Evolutionary conservation across 2,113 vertebrate genomes (phyloP).

Genomic region (Baryphthengus martii): DNA sequence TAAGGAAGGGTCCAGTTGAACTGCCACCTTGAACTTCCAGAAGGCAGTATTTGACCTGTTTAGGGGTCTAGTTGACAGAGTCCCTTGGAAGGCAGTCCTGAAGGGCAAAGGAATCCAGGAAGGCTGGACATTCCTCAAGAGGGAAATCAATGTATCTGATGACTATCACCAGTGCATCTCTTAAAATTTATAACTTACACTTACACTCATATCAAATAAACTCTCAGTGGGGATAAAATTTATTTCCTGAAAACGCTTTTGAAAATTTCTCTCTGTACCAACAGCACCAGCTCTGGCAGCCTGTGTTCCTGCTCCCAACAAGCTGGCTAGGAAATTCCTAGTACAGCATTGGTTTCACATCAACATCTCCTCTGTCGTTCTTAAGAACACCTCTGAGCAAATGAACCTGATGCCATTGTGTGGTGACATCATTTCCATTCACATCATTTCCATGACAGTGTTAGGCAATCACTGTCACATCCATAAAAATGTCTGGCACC

Average conservation of each 20-base stretch:
- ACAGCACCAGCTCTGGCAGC: background rate
- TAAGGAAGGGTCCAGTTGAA: too few relatives aligned
- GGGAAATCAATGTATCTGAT: too few relatives aligned
- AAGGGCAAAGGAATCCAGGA: too few relatives aligned
- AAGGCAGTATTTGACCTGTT: too few relatives aligned
- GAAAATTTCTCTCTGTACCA: background rate
- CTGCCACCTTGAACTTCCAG: too few relatives aligned
- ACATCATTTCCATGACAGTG: too few relatives aligned
- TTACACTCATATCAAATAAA: background rate
- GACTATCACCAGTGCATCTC: background rate
- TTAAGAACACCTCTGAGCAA: background rate
- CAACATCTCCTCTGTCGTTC: background rate
- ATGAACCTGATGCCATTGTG: background rate
- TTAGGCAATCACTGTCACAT: background rate
- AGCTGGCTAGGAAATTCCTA: background rate
- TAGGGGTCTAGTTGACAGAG: too few relatives aligned
- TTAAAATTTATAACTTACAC: background rate
- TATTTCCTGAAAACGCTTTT: background rate
- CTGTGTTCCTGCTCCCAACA: background rate
- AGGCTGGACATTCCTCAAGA: too few relatives aligned
- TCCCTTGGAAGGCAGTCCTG: too few relatives aligned
- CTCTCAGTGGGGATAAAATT: background rate
- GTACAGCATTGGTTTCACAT: background rate
- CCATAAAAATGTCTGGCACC: background rate
- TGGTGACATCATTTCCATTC: background rate